These are phyloP conservation scores for Campylorhamphus procurvoides DNA, from an alignment of 2,113 vertebrate species.

Conservation along the genomic window DNA sequence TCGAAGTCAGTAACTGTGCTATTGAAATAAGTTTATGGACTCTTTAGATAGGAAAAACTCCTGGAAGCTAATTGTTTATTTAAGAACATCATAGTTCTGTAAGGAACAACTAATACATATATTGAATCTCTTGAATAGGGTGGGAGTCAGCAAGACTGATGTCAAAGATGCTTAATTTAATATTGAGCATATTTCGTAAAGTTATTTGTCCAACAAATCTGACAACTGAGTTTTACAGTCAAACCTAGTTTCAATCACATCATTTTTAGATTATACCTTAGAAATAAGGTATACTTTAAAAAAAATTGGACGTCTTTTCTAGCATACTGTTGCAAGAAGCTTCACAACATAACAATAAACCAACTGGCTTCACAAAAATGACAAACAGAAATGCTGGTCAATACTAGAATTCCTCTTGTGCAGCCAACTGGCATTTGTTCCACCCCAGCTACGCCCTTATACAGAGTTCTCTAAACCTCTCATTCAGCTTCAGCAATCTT, in stretches of 20 bases:
- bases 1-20: background rate
- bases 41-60: background rate
- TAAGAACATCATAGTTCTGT: background rate
- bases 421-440: background rate
- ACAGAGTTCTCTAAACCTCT: background rate
- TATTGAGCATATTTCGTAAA: accelerated
- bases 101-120: background rate
- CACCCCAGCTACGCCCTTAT: background rate
- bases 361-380: background rate
- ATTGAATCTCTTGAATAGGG: background rate
- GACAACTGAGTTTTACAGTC: background rate
- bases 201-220: background rate
- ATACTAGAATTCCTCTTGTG: background rate
- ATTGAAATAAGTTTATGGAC: accelerated
- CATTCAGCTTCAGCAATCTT: background rate
- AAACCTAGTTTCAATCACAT: background rate
- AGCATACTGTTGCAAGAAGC: background rate
- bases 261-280: background rate
- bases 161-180: background rate
- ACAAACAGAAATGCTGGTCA: background rate
- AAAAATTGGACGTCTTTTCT: background rate
- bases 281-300: background rate
- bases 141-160: background rate
- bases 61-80: background rate
- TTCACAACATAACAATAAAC: background rate